These are phyloP conservation scores for Syngnathus typhle DNA, from an alignment of 2,113 vertebrate genomes.

Conservation along the genomic window DNA sequence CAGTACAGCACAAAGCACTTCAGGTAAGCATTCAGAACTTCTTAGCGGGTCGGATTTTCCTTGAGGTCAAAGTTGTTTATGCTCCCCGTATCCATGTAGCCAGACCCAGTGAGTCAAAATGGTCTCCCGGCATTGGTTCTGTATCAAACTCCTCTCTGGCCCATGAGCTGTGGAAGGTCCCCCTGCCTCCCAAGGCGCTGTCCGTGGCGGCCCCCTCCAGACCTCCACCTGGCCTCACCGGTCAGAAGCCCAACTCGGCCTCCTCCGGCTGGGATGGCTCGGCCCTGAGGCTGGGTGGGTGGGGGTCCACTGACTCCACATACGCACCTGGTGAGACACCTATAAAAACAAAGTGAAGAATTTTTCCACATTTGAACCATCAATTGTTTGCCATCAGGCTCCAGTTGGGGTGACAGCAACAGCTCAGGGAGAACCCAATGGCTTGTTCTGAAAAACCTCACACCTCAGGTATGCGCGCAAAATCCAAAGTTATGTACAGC, in stretches of 20 bases:
- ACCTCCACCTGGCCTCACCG: conserved; percentile 92
- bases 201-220: conserved; percentile 86
- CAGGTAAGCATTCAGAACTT: conserved; percentile 70
- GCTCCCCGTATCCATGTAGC: conserved; percentile 64
- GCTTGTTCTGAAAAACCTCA: conserved; percentile 99
- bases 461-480: conserved; percentile 83
- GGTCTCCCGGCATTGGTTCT: conserved; percentile 88
- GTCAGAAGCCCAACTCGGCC: conserved; percentile 84
- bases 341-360: too few species aligned
- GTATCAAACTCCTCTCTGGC: conserved; percentile 96
- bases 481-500: background rate
- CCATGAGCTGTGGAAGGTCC: conserved; percentile 99
- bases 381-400: conserved; percentile 68
- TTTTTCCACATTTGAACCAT: background rate
- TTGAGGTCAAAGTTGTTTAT: background rate
- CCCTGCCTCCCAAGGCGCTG: conserved; percentile 91
- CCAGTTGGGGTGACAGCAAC: conserved; percentile 88
- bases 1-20: conserved; percentile 99
- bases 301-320: conserved; percentile 88
- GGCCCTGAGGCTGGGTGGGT: conserved; percentile 83
- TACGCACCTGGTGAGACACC: conserved; percentile 85
- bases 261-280: conserved; percentile 85
- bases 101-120: conserved; percentile 99
- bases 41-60: background rate
- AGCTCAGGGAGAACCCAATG: conserved; percentile 99